A percentile compares a stretch with the other conserved stretches of the same genome.
These are phyloP conservation scores for Didymodactylos carnosus DNA, from an alignment of 2,888 invertebrate genomes.

Conservation along the genomic window DNA sequence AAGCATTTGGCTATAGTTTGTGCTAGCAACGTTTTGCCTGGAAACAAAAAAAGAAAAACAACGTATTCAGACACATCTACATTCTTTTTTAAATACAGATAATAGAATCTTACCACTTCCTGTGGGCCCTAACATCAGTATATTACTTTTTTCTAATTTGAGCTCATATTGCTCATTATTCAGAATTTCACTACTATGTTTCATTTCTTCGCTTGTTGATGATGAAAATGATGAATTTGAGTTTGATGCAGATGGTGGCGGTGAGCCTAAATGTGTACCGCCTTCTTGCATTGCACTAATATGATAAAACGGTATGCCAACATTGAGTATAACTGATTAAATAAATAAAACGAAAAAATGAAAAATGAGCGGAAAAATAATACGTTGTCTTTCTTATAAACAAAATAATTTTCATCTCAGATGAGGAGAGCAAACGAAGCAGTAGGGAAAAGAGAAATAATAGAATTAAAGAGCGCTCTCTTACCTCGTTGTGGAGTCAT, in stretches of 20 bases:
- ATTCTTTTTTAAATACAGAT: conserved; percentile 16
- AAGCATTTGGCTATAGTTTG: conserved; percentile 90
- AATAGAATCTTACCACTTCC: conserved; percentile 60
- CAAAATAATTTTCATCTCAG: too few relatives aligned
- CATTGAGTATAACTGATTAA: not conserved
- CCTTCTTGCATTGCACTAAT: too few relatives aligned
- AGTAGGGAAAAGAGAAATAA: not conserved
- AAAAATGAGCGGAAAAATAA: too few relatives aligned
- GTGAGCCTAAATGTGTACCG: too few relatives aligned
- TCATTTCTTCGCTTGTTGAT: not conserved
- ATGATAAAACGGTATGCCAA: not conserved
- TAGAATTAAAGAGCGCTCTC: not conserved
- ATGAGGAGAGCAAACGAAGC: too few relatives aligned
- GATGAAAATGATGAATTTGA: not conserved
- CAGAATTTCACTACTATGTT: conserved; percentile 48
- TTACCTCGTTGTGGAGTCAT: not conserved
- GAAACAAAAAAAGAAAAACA: conserved; percentile 42
- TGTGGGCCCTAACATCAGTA: conserved; percentile 80
- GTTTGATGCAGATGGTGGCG: conserved; percentile 1
- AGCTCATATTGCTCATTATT: conserved; percentile 62
- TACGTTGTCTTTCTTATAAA: too few relatives aligned
- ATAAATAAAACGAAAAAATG: not conserved
- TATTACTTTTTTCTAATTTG: conserved; percentile 59
- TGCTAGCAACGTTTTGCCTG: conserved; percentile 66
- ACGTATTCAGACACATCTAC: not conserved